A percentile compares a stretch with the other conserved stretches of the same genome.
Evolutionary conservation across 92 coral and sea anemone species (phyloP).

Genomic region (Palythoa heliodiscus): DNA sequence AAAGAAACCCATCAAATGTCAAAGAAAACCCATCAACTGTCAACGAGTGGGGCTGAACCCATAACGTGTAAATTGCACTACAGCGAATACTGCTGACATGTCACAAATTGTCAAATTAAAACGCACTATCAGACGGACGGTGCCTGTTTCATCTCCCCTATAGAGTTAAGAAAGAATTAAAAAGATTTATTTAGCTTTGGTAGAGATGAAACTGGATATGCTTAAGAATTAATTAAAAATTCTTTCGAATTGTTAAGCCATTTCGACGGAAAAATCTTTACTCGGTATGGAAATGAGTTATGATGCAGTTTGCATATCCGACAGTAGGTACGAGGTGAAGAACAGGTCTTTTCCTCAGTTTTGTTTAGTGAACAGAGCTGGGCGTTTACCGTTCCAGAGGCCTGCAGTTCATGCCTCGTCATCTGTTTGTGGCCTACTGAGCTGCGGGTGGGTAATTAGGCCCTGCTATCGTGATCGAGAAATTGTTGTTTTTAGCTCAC

Average conservation of each 20-base stretch:
- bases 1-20: conserved; percentile 82
- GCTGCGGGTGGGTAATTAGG: not conserved
- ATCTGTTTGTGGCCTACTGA: conserved; percentile 11
- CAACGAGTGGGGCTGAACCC: conserved; percentile 31
- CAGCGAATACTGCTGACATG: conserved; percentile 40
- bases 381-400: conserved; percentile 22
- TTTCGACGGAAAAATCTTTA: not conserved
- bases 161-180: conserved; percentile 39
- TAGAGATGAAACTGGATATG: conserved; percentile 37
- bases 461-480: conserved; percentile 6
- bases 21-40: conserved; percentile 52
- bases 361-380: conserved; percentile 20
- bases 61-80: conserved; percentile 45
- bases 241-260: conserved; percentile 8
- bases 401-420: conserved; percentile 15
- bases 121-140: conserved; percentile 37
- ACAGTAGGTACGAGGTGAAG: not conserved
- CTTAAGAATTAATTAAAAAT: conserved; percentile 31
- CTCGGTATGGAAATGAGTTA: not conserved
- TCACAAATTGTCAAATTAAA: conserved; percentile 44
- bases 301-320: not conserved
- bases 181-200: conserved; percentile 39
- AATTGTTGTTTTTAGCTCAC: conserved; percentile 13
- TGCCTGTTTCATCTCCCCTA: conserved; percentile 41
- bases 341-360: not conserved